phyloP scores from a whole-genome alignment of 2,797 vertebrate genomes.

The Naso thynnoides region DNA sequence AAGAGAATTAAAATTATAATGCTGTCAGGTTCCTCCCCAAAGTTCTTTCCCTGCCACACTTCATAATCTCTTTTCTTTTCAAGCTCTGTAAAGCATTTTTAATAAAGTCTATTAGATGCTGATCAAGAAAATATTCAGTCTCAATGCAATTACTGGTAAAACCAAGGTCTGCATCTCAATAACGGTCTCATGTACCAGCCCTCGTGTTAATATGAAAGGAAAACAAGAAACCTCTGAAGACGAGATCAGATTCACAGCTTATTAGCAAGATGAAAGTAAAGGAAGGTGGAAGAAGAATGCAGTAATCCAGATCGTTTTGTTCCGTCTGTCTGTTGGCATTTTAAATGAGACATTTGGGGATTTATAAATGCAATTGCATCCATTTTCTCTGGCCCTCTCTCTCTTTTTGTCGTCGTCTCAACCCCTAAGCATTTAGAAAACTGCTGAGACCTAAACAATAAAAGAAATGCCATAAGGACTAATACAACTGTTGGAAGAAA shows the following conservation, averaged over 20 bases:
- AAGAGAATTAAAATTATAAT: slow-evolving; percentile 9
- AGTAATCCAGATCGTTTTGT: slow-evolving; percentile 76
- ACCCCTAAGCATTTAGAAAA: slow-evolving; percentile 68
- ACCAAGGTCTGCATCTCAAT: slow-evolving; percentile 64
- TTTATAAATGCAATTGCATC: slow-evolving; percentile 52
- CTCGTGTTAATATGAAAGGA: slow-evolving; percentile 58
- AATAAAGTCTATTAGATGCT: slow-evolving; percentile 58
- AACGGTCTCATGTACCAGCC: slow-evolving; percentile 33
- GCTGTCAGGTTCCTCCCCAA: neutral
- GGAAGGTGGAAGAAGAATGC: slow-evolving; percentile 62
- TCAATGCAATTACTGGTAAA: slow-evolving; percentile 64
- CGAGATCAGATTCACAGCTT: slow-evolving; percentile 65
- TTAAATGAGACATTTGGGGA: slow-evolving; percentile 79
- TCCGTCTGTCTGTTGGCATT: slow-evolving; percentile 67
- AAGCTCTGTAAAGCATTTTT: slow-evolving; percentile 47
- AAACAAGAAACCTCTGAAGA: slow-evolving; percentile 63
- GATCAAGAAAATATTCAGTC: slow-evolving; percentile 61
- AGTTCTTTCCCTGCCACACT: slow-evolving; percentile 16
- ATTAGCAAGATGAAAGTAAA: slow-evolving; percentile 77
- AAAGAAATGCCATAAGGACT: slow-evolving; percentile 28
- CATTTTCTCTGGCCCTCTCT: slow-evolving; percentile 19
- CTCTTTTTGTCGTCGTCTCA: slow-evolving; percentile 49
- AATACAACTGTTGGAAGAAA: slow-evolving; percentile 48
- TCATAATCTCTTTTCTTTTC: slow-evolving; percentile 24
- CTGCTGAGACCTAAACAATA: slow-evolving; percentile 55